Percentiles rank a stretch among this genome's conserved stretches.
Conservation (phyloP, 2,797 vertebrate genomes). For the Xiphorhynchus erythropygius region DNA sequence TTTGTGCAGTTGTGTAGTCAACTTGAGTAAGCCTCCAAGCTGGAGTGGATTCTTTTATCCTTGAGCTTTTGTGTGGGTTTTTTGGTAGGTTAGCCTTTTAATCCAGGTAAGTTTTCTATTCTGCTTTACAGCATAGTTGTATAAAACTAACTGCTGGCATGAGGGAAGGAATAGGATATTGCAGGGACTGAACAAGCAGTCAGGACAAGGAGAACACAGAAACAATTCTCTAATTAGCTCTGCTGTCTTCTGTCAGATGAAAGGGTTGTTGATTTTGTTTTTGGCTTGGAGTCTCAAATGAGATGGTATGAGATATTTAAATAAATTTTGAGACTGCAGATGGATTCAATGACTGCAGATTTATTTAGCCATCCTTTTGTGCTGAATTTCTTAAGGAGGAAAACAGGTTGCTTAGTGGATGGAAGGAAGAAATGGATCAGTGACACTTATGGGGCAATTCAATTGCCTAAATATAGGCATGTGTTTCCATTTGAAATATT, state of each 20-base stretch:
- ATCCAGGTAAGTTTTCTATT: neutral
- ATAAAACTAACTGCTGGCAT: neutral
- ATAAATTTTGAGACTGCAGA: neutral
- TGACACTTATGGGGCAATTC: neutral
- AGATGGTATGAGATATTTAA: neutral
- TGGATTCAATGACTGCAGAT: neutral
- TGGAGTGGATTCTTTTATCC: neutral
- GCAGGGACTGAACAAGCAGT: neutral
- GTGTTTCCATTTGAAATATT: neutral
- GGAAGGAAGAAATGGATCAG: neutral
- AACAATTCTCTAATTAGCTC: neutral
- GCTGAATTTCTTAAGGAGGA: neutral
- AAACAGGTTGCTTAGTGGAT: neutral
- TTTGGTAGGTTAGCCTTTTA: neutral
- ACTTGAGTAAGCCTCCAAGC: neutral
- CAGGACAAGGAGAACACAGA: neutral
- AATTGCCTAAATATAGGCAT: neutral
- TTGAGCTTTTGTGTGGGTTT: neutral
- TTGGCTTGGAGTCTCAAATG: neutral
- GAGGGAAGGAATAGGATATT: neutral
- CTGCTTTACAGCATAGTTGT: neutral
- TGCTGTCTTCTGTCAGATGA: neutral
- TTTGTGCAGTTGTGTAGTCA: neutral
- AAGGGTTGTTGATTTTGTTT: neutral
- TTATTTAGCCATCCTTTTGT: neutral